Percentiles rank a stretch among this genome's conserved stretches.
phyloP scores from a whole-genome alignment of 2,113 vertebrate genomes.

The Choloepus hoffmanni region DNA sequence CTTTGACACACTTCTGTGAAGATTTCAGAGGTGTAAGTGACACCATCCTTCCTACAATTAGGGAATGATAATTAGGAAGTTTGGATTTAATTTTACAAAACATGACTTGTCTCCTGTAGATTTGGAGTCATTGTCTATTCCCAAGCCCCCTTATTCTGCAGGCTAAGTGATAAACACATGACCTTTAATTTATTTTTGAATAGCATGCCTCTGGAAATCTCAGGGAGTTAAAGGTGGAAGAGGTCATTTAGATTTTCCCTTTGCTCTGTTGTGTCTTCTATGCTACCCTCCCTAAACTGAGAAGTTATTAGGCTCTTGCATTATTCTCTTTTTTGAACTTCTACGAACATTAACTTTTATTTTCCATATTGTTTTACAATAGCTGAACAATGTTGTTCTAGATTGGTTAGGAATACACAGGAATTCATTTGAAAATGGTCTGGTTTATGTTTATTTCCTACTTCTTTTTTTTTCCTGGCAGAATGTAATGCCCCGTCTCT shows the following conservation, averaged over 20 bases:
- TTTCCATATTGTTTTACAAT: slow-evolving; percentile 25
- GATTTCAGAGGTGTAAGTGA: not conserved
- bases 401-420: not conserved
- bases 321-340: slow-evolving; percentile 46
- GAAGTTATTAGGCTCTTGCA: slow-evolving; percentile 3
- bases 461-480: not conserved
- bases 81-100: slow-evolving; percentile 7
- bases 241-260: slow-evolving; percentile 15
- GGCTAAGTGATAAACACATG: not conserved
- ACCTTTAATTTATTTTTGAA: slow-evolving; percentile 1
- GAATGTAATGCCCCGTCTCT: not conserved
- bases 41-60: not conserved
- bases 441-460: not conserved
- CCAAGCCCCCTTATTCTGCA: not conserved
- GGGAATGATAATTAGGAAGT: not conserved
- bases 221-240: not conserved
- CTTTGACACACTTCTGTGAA: not conserved
- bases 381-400: not conserved
- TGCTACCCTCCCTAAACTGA: slow-evolving; percentile 38
- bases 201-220: not conserved
- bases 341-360: slow-evolving; percentile 44
- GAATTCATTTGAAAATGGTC: not conserved
- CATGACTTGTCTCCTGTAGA: not conserved
- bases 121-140: not conserved
- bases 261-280: not conserved